phyloP scores from a whole-genome alignment of 2,888 invertebrate genomes.

The Pristionchus mayeri region DNA sequence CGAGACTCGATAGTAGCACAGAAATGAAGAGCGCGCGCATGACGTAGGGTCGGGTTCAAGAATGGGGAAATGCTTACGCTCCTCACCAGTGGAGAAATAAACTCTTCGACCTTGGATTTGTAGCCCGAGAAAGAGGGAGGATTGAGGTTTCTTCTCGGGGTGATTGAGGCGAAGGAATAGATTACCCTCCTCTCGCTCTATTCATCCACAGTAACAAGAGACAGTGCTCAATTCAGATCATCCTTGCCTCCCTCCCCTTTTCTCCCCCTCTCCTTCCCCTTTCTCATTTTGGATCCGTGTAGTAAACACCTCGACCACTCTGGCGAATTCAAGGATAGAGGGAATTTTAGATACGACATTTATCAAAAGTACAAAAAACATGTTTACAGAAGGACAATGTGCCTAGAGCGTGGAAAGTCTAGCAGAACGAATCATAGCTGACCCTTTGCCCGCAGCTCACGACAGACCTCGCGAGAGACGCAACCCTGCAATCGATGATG shows the following conservation, averaged over 20 bases:
- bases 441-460: conserved; percentile 17
- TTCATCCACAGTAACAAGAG: conserved; percentile 45
- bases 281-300: neutral
- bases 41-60: conserved; percentile 29
- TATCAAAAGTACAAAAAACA: conserved; percentile 40
- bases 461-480: conserved; percentile 45
- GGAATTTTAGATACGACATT: too few relatives aligned
- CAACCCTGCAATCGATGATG: too few relatives aligned
- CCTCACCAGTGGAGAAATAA: conserved; percentile 31
- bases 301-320: conserved; percentile 32
- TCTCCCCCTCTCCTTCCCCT: conserved; percentile 12
- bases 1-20: neutral
- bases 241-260: neutral
- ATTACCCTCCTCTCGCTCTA: conserved; percentile 43
- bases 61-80: conserved; percentile 2
- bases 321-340: conserved; percentile 32
- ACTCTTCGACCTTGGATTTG: conserved; percentile 42
- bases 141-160: conserved; percentile 32
- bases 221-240: conserved; percentile 28
- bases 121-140: conserved; percentile 38
- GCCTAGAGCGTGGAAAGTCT: neutral
- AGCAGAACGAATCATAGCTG: neutral
- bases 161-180: conserved; percentile 38
- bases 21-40: conserved; percentile 1
- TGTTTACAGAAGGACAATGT: neutral